Base-by-base conservation (phyloP, 30 jellyfish, hydroid and myxozoan species). In the Aurelia aurita complex sp. Pacific region DNA sequence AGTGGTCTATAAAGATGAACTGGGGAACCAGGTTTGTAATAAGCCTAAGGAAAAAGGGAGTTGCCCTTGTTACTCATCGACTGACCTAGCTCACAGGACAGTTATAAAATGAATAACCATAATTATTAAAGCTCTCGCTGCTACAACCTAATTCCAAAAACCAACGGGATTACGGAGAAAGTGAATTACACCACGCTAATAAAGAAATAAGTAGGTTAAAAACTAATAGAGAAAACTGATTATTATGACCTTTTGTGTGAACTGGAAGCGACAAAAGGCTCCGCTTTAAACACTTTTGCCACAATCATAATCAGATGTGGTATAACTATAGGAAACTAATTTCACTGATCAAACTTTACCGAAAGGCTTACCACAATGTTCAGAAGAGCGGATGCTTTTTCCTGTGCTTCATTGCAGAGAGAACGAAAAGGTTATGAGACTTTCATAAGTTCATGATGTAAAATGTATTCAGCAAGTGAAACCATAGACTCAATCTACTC, bases 111-210 rank as follows among this genome's bases (percentile, higher is more conserved):
- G 13, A 61, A 61, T 61, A 61, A 61, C 70, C 70, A 61, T 35
- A 61, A 61, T n/a, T 23, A 61, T 61, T 61, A 23, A 61, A 46
- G 13, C 13, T 61, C 70, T 61, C 36, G 32, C 70, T 61, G 70
- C 70, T 61, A 61, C 70, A 23, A 61, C 36, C 70, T 61, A 61
- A 61, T 61, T 61, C 70, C 70, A 61, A 61, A 61, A 61, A 61
- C 70, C 70, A 61, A 61, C 70, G 32, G 70, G 70, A 61, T 61
- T 61, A 61, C 70, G 32, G 12, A 4, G 70, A 61, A 61, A 61
- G 36, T 61, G 70, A 61, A 61, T 61, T 61, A 61, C 36, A 23
- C 70, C 70, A 61, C 70, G 70, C 70, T 61, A 61, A 61, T 61
- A 61, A 61, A 61, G 70, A 61, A 61, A 61, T 61, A 61, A 61